A percentile compares a stretch with the other conserved stretches of the same genome.
Conservation (phyloP, 2,113 vertebrate genomes). For the Platycercus adscitus region DNA sequence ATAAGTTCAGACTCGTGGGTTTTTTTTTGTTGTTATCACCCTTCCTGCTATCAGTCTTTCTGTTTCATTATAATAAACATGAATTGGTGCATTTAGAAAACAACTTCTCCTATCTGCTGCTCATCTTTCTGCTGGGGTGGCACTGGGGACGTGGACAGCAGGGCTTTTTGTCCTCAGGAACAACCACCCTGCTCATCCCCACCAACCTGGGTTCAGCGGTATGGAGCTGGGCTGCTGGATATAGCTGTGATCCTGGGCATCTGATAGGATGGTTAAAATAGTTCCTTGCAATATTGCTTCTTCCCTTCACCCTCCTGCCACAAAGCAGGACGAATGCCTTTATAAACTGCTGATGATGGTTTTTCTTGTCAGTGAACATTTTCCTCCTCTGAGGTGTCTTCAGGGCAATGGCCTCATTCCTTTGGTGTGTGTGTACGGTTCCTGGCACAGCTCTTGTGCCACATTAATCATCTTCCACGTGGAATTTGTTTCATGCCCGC, state of each 20-base stretch:
- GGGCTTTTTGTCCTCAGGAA: not conserved
- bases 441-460: not conserved
- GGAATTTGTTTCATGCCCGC: constrained; percentile 2
- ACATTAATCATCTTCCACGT: not conserved
- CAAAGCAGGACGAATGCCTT: not conserved
- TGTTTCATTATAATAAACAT: constrained; percentile 65
- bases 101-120: constrained; percentile 12
- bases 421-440: not conserved
- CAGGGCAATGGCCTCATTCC: not conserved
- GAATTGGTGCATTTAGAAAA: constrained; percentile 63
- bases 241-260: not conserved
- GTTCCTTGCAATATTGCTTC: not conserved
- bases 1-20: not conserved
- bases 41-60: constrained; percentile 47
- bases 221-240: not conserved
- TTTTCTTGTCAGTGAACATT: not conserved
- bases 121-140: not conserved
- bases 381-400: not conserved
- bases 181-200: not conserved
- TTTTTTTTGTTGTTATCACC: constrained; percentile 30
- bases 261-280: not conserved
- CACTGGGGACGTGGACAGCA: accelerated
- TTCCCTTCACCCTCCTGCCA: not conserved
- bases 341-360: not conserved
- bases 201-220: not conserved